phyloP scores from a whole-genome alignment of 2,797 vertebrate genomes.

The Gymnopithys bicolor region DNA sequence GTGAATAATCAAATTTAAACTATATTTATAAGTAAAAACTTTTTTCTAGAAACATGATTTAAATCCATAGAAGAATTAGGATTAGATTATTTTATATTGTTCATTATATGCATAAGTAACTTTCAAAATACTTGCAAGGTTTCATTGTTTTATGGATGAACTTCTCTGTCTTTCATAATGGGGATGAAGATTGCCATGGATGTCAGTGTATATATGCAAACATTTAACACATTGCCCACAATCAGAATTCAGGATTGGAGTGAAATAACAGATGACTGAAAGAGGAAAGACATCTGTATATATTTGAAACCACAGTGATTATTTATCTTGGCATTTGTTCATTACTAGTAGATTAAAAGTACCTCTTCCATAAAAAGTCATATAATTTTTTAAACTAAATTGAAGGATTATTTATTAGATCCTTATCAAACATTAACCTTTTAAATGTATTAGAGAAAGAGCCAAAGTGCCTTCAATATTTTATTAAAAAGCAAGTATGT shows the following conservation, averaged over 20 bases:
- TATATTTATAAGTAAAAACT: not conserved
- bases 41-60: not conserved
- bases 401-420: slow-evolving; percentile 12
- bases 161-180: not conserved
- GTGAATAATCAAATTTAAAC: not conserved
- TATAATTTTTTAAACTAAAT: not conserved
- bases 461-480: not conserved
- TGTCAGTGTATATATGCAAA: slow-evolving; percentile 5
- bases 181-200: not conserved
- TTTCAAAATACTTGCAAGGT: not conserved
- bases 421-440: not conserved
- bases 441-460: not conserved
- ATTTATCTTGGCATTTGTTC: slow-evolving; percentile 11
- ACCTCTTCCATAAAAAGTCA: not conserved
- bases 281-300: slow-evolving; percentile 33
- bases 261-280: slow-evolving; percentile 19
- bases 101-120: not conserved
- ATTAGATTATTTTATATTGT: not conserved
- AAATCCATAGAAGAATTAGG: not conserved
- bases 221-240: slow-evolving; percentile 17
- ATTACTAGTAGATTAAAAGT: slow-evolving; percentile 12
- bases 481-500: not conserved
- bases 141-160: not conserved
- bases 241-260: not conserved
- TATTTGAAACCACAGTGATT: slow-evolving; percentile 12